Conservation (phyloP, 2,797 vertebrate species). For the Pantherophis alleghaniensis region DNA sequence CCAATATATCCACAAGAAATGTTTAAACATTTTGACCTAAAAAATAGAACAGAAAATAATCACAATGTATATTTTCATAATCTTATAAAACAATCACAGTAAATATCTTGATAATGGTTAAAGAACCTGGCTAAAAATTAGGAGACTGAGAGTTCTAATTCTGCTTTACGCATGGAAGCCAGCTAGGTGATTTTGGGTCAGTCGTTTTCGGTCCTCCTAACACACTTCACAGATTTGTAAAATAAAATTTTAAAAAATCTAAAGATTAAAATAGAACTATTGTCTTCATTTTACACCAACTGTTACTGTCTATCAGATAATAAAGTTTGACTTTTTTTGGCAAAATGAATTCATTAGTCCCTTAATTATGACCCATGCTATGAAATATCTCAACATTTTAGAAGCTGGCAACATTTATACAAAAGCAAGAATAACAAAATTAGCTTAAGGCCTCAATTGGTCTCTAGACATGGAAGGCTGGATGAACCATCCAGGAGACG, state of each 20-base stretch:
- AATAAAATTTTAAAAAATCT: neutral
- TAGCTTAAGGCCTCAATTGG: neutral
- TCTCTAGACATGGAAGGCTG: neutral
- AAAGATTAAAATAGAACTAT: neutral
- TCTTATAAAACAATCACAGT: neutral
- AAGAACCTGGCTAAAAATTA: neutral
- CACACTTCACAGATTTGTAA: neutral
- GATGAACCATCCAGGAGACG: neutral
- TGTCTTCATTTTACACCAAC: neutral
- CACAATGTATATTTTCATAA: conserved; percentile 2
- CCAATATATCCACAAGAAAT: conserved; percentile 88
- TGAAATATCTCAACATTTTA: neutral
- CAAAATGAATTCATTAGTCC: neutral
- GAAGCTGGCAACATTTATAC: neutral
- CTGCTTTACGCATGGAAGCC: neutral
- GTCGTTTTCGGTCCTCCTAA: neutral
- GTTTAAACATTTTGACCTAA: conserved; percentile 89
- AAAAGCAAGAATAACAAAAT: neutral
- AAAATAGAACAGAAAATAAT: conserved; percentile 60
- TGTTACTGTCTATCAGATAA: neutral
- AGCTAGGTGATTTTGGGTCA: neutral
- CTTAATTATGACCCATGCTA: neutral
- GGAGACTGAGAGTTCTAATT: neutral
- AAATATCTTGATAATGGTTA: conserved; percentile 8
- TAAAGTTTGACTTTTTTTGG: neutral